Conservation (phyloP, 2,113 vertebrate genomes). For the Eretmochelys imbricata region DNA sequence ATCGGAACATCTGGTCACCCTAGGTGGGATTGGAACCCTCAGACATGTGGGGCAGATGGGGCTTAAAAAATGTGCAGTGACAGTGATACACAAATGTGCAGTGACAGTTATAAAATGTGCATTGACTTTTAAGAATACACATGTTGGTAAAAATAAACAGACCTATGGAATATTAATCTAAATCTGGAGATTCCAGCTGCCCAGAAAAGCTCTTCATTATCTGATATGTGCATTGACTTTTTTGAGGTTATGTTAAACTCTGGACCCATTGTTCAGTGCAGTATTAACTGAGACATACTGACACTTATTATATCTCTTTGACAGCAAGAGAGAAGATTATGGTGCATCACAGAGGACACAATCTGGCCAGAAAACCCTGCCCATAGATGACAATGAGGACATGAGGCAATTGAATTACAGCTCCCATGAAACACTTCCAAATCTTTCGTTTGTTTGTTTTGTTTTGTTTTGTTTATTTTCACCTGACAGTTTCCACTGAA, state of each 20-base stretch:
- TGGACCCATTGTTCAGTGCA: not conserved
- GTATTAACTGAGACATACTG: not conserved
- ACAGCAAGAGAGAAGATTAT: not conserved
- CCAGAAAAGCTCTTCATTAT: not conserved
- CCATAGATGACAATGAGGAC: not conserved
- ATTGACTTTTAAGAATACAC: not conserved
- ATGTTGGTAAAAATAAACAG: slow-evolving; percentile 31
- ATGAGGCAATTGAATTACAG: not conserved
- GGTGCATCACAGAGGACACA: not conserved
- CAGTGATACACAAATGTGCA: rapidly evolving
- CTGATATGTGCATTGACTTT: not conserved
- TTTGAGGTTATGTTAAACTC: slow-evolving; percentile 18
- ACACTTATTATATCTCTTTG: not conserved
- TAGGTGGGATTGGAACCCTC: rapidly evolving
- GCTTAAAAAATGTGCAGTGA: not conserved
- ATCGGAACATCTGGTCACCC: too few relatives aligned
- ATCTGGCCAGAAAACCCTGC: not conserved
- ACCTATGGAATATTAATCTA: slow-evolving; percentile 9
- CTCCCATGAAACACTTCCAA: not conserved
- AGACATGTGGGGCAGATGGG: not conserved
- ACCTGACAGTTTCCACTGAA: not conserved
- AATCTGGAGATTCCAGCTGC: not conserved
- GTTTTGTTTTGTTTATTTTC: too few relatives aligned
- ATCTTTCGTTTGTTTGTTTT: not conserved
- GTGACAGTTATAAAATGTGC: not conserved